Base-by-base conservation (phyloP, 2,797 vertebrate species). In the Clamator glandarius region DNA sequence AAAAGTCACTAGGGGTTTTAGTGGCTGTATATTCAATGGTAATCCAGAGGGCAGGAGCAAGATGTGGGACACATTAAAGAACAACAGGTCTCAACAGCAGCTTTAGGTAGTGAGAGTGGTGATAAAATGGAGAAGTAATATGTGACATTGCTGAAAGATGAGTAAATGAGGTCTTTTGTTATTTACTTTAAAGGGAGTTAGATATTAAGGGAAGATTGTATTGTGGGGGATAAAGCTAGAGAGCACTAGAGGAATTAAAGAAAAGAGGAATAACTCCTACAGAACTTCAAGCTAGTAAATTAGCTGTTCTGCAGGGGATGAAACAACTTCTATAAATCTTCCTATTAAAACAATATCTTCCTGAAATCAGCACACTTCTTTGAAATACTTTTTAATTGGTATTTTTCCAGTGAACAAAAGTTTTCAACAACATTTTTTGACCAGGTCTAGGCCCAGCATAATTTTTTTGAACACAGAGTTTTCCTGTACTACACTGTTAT, bases 71-170 rank as follows among this genome's bases (percentile, higher is more conserved):
- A 1, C 29, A 8, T 1, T 84, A 31, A 87, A 62, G 64, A 52
- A 69, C 24, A 16, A n/a, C 11, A 81, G 20, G 12, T 77, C 7
- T 4, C 80, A 93, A 28, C 10, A 36, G 9, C 21, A 51, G 17
- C 11, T 82, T 62, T 62, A 58, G 16, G 15, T 58, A 13, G 16
- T 25, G n/a, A 59, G 20, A 70, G 3, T 55, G 63, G 20, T 33
- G 57, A 13, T n/a, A 25, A 74, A 90, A 50, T 2, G 3, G 52
- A 77, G 48, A 67, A 72, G 11, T 23, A 11, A 6, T 63, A 16
- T 17, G 35, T 2, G 57, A 25, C 1, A 1, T 26, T 46, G 26
- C 55, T 63, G 41, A 59, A 63, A 61, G 8, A 3, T 0, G 0
- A 33, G 2, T 70, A 19, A 77, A 90, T 39, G 58, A 17, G 0